phyloP scores from a whole-genome alignment of 1,140 invertebrate species.

The Apis dorsata region DNA sequence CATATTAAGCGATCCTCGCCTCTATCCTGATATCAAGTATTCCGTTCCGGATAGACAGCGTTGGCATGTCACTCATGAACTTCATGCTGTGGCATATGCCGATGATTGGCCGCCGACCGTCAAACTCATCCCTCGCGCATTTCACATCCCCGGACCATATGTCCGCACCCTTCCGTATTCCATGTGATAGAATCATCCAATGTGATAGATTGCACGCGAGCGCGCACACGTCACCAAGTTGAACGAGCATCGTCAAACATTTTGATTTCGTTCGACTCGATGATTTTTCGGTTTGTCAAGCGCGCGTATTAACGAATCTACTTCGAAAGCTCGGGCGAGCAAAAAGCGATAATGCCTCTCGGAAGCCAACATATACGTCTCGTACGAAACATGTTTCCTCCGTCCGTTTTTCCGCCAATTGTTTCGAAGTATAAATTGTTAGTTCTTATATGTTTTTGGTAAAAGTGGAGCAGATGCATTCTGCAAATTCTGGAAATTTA shows the following conservation, averaged over 20 bases:
- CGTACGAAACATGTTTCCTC: background rate
- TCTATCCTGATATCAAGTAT: constrained; percentile 69
- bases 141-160: constrained; percentile 44
- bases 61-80: constrained; percentile 69
- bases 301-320: background rate
- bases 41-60: constrained; percentile 67
- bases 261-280: constrained; percentile 52
- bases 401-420: background rate
- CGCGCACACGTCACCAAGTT: constrained; percentile 41
- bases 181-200: background rate
- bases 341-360: background rate
- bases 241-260: constrained; percentile 58
- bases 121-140: constrained; percentile 58
- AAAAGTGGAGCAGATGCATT: background rate
- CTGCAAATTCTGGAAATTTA: background rate
- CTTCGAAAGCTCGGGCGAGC: too few species aligned
- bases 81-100: constrained; percentile 68
- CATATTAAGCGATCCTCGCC: constrained; percentile 67
- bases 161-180: constrained; percentile 54
- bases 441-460: background rate
- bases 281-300: constrained; percentile 23
- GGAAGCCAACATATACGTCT: background rate
- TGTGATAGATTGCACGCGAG: background rate
- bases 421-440: background rate
- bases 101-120: constrained; percentile 66